A percentile compares a stretch with the other conserved stretches of the same genome.
These are phyloP conservation scores for Heliangelus exortis DNA, from an alignment of 2,797 vertebrate species.

Conservation along the genomic window DNA sequence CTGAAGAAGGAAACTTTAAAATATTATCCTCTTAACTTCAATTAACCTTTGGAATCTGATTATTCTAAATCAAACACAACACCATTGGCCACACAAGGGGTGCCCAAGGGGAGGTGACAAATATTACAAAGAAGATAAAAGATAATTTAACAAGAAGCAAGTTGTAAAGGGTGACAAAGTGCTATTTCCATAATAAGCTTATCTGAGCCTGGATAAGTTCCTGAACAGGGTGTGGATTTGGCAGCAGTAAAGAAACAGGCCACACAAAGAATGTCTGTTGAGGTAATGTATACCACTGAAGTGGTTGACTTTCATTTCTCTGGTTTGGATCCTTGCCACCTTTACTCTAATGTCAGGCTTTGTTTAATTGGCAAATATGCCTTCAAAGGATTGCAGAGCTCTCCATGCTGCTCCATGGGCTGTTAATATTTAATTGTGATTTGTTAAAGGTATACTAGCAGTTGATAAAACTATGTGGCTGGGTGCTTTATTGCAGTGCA, in stretches of 20 bases:
- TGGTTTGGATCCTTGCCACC: constrained; percentile 85
- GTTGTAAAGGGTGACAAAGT: constrained; percentile 83
- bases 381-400: constrained; percentile 79
- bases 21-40: neutral
- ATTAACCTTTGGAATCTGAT: constrained; percentile 17
- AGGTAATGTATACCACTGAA: constrained; percentile 84
- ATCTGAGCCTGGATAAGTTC: constrained; percentile 79
- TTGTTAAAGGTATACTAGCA: constrained; percentile 78
- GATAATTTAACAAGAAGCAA: constrained; percentile 84
- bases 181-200: constrained; percentile 86
- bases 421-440: constrained; percentile 84
- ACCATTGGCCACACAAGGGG: constrained; percentile 45
- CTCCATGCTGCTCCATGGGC: constrained; percentile 70
- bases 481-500: constrained; percentile 72
- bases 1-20: neutral
- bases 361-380: constrained; percentile 85
- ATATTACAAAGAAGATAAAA: constrained; percentile 81
- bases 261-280: constrained; percentile 82
- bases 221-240: constrained; percentile 84
- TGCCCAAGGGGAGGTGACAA: constrained; percentile 77
- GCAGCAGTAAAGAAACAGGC: constrained; percentile 81
- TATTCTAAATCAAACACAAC: constrained; percentile 41
- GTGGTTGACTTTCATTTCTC: constrained; percentile 82
- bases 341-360: constrained; percentile 80
- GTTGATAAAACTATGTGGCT: constrained; percentile 73